These are phyloP conservation scores for Parthenolecanium corni DNA, from an alignment of 2,888 invertebrate genomes.

Conservation along the genomic window DNA sequence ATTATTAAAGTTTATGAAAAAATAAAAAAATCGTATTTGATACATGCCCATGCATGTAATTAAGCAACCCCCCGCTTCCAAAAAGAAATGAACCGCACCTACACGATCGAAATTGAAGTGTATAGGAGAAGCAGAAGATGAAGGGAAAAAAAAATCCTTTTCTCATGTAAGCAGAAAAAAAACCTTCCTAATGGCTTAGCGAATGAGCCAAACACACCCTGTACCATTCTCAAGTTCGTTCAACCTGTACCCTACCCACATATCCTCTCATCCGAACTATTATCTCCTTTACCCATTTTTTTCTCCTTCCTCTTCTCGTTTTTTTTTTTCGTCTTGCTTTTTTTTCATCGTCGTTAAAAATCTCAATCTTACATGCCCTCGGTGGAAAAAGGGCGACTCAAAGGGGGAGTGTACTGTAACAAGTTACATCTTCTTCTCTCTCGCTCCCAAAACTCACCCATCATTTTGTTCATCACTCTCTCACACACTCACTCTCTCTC, in stretches of 20 bases:
- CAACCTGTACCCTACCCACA: slow-evolving; percentile 22
- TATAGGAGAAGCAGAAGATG: background rate
- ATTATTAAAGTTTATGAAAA: background rate
- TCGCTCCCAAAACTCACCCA: too few relatives aligned
- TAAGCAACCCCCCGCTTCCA: slow-evolving; percentile 9
- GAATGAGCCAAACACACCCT: slow-evolving; percentile 22
- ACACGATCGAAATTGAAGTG: background rate
- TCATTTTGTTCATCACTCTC: too few relatives aligned
- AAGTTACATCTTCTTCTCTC: slow-evolving; percentile 5
- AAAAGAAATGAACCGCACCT: background rate
- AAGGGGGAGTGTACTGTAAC: slow-evolving; percentile 13
- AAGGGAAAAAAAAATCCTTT: background rate
- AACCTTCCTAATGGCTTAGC: slow-evolving; percentile 18
- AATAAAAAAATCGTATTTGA: background rate
- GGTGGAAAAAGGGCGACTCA: background rate
- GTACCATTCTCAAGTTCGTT: slow-evolving; percentile 21
- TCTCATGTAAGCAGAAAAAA: slow-evolving; percentile 14
- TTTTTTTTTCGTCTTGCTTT: background rate
- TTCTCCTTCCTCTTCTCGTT: background rate
- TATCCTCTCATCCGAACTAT: background rate
- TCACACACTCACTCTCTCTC: too few relatives aligned
- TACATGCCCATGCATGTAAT: slow-evolving; percentile 21
- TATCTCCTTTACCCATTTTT: too few relatives aligned
- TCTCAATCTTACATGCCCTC: slow-evolving; percentile 17
- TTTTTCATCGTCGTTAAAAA: slow-evolving; percentile 18